Evolutionary conservation across 2,888 invertebrate genomes (phyloP).

Genomic region (Mantis religiosa): DNA sequence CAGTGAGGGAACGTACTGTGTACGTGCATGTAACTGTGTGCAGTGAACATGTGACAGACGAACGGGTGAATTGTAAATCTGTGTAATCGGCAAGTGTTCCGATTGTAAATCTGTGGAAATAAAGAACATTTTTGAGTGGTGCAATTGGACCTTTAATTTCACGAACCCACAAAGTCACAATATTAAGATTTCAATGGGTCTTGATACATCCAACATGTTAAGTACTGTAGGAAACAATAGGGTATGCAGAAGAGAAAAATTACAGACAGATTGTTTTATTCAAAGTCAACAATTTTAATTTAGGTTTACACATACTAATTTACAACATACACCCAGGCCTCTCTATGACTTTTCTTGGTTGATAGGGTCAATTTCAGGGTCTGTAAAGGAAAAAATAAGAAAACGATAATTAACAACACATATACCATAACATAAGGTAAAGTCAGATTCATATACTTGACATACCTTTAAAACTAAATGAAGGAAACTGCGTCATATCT

Average conservation of each 20-base stretch:
- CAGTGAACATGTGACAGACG: too few relatives aligned
- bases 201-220: too few relatives aligned
- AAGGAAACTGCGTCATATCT: constrained; percentile 87
- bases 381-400: constrained; percentile 42
- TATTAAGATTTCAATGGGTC: too few relatives aligned
- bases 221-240: too few relatives aligned
- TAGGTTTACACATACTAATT: background rate
- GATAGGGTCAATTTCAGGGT: constrained; percentile 66
- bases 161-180: too few relatives aligned
- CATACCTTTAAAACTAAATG: constrained; percentile 65
- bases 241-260: background rate
- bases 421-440: background rate
- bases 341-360: constrained; percentile 38
- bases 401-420: background rate
- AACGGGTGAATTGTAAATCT: too few relatives aligned
- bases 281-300: background rate
- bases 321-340: background rate
- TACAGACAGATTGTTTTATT: background rate
- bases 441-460: background rate
- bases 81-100: too few relatives aligned
- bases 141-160: too few relatives aligned
- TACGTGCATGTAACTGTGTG: too few relatives aligned
- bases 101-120: too few relatives aligned
- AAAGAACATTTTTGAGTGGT: too few relatives aligned
- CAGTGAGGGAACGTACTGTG: too few relatives aligned